A percentile compares a stretch with the other conserved stretches of the same genome.
Evolutionary conservation across 2,888 invertebrate species (phyloP).

Genomic region (Calliopum simillimum): DNA sequence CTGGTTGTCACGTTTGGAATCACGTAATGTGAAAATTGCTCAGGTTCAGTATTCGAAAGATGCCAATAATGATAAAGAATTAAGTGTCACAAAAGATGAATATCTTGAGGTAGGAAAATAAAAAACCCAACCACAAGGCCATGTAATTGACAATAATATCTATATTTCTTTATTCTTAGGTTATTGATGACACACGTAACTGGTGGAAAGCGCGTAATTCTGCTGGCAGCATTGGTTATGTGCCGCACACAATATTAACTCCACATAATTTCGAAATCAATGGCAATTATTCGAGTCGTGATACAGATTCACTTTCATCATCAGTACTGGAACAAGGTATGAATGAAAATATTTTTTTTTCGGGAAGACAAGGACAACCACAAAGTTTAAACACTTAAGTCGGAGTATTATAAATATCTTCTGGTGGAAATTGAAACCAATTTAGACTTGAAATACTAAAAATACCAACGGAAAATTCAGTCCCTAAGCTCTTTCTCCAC

Average conservation of each 20-base stretch:
- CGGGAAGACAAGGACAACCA: too few species aligned
- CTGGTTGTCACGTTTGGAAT: conserved; percentile 77
- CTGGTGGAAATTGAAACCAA: too few species aligned
- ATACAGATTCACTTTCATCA: conserved; percentile 58
- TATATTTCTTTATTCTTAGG: conserved; percentile 70
- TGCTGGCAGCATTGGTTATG: conserved; percentile 89
- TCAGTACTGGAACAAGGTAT: conserved; percentile 47
- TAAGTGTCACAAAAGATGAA: conserved; percentile 94
- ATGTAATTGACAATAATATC: neutral
- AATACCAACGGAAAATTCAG: too few species aligned
- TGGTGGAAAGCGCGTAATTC: conserved; percentile 97
- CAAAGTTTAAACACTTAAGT: too few species aligned
- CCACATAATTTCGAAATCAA: conserved; percentile 68
- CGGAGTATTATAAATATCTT: too few species aligned
- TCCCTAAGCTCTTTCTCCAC: too few species aligned
- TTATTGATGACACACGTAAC: conserved; percentile 94
- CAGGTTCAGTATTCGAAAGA: conserved; percentile 94
- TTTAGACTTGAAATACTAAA: too few species aligned
- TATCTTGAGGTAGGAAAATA: conserved; percentile 83
- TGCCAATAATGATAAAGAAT: conserved; percentile 96
- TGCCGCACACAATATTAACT: conserved; percentile 95
- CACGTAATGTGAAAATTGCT: conserved; percentile 79
- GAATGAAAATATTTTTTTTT: neutral
- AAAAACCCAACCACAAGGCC: neutral
- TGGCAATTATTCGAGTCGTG: conserved; percentile 48